phyloP scores from a whole-genome alignment of 2,888 invertebrate genomes.

The Polymixis flavicincta region DNA sequence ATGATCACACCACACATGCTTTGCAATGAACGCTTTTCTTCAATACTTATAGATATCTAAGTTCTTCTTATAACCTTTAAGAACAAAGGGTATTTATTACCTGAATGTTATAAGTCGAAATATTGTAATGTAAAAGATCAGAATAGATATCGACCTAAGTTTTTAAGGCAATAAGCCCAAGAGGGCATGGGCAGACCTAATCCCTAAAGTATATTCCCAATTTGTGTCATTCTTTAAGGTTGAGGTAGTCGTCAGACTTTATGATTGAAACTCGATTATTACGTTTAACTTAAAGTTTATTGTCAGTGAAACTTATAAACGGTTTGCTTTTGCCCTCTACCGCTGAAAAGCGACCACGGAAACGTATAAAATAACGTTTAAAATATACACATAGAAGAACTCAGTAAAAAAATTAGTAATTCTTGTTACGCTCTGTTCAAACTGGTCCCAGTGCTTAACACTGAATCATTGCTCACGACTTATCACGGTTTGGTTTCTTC shows the following conservation, averaged over 20 bases:
- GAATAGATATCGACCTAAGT: neutral
- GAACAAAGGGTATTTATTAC: slow-evolving; percentile 7
- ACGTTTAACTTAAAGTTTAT: neutral
- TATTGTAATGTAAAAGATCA: neutral
- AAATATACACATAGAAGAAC: too few relatives aligned
- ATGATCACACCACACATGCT: too few relatives aligned
- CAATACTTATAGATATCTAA: too few relatives aligned
- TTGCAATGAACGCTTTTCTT: too few relatives aligned
- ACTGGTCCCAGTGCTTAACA: too few relatives aligned
- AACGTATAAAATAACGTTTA: too few relatives aligned
- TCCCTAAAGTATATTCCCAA: slow-evolving; percentile 1
- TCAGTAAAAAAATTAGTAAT: too few relatives aligned
- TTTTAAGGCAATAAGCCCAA: neutral
- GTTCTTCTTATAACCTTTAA: neutral
- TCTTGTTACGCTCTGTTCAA: too few relatives aligned
- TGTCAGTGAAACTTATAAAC: neutral
- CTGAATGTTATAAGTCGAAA: slow-evolving; percentile 3
- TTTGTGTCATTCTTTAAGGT: neutral
- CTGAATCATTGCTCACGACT: too few relatives aligned
- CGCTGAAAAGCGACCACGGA: too few relatives aligned
- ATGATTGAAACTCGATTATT: neutral
- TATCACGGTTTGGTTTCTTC: too few relatives aligned
- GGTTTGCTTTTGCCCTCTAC: too few relatives aligned
- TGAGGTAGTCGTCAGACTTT: neutral
- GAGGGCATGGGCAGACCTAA: neutral